These are phyloP conservation scores for Penaeus indicus DNA, from an alignment of 1,140 invertebrate species.

Conservation along the genomic window DNA sequence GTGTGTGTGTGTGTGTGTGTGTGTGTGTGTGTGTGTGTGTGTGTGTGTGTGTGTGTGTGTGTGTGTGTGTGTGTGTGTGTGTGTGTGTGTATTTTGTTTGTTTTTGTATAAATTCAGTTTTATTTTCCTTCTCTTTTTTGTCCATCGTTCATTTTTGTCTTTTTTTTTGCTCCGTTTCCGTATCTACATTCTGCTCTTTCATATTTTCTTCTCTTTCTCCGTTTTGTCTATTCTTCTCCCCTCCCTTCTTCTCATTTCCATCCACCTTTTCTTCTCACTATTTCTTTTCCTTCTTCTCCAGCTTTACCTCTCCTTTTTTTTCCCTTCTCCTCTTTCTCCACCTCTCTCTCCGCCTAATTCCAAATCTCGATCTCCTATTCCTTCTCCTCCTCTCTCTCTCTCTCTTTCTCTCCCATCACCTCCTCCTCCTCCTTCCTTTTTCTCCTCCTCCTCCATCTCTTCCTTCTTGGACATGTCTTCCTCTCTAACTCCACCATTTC, in stretches of 20 bases:
- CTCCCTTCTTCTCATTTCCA: not conserved
- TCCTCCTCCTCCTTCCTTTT: not conserved
- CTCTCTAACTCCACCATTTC: too few relatives aligned
- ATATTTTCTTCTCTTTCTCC: constrained; percentile 3
- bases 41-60: too few relatives aligned
- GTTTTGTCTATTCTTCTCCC: not conserved
- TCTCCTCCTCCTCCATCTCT: too few relatives aligned
- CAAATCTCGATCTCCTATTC: not conserved
- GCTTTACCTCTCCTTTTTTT: not conserved
- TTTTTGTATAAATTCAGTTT: too few relatives aligned
- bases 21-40: too few relatives aligned
- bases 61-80: too few relatives aligned
- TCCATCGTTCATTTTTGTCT: too few relatives aligned
- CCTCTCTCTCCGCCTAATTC: not conserved
- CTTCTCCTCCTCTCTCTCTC: not conserved
- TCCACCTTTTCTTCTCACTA: not conserved
- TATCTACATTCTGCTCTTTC: not conserved
- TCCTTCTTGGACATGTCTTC: too few relatives aligned
- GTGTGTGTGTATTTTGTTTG: too few relatives aligned
- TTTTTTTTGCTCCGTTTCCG: not conserved
- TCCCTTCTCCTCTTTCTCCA: not conserved
- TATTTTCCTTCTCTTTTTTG: too few relatives aligned
- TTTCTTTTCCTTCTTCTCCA: not conserved
- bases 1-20: too few relatives aligned
- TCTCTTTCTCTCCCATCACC: not conserved